phyloP scores from a whole-genome alignment of 2,888 invertebrate species.

The Lymantria dispar region DNA sequence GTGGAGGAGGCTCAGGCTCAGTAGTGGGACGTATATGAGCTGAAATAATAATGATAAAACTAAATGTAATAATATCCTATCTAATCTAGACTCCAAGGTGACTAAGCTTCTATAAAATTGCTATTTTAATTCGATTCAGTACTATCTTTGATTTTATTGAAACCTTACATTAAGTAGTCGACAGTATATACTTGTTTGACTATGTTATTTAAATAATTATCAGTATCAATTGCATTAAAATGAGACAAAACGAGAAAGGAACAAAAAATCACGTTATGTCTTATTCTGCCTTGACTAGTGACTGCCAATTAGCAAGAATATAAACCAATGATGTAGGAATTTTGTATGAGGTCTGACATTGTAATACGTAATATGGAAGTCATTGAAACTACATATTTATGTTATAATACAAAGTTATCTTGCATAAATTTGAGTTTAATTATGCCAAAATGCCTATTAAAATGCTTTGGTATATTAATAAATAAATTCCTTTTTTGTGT shows the following conservation, averaged over 20 bases:
- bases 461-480: not conserved
- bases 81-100: slow-evolving; percentile 27
- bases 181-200: slow-evolving; percentile 45
- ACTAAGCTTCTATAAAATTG: slow-evolving; percentile 31
- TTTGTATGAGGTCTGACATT: slow-evolving; percentile 29
- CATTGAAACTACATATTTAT: not conserved
- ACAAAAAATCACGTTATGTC: slow-evolving; percentile 43
- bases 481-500: not conserved
- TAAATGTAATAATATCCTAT: slow-evolving; percentile 22
- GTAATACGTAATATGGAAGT: slow-evolving; percentile 11
- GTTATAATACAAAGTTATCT: not conserved
- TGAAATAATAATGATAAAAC: no score
- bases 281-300: slow-evolving; percentile 49
- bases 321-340: slow-evolving; percentile 51
- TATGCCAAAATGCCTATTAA: not conserved
- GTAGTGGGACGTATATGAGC: no score
- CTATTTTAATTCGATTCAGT: slow-evolving; percentile 27
- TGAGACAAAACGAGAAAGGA: slow-evolving; percentile 39
- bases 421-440: not conserved
- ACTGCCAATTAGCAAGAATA: slow-evolving; percentile 64
- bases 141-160: slow-evolving; percentile 28
- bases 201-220: slow-evolving; percentile 63
- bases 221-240: slow-evolving; percentile 54
- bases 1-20: no score
- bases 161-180: slow-evolving; percentile 34